Base-by-base conservation (phyloP, 2,888 invertebrate species). In the Aproaerema taeniolella region DNA sequence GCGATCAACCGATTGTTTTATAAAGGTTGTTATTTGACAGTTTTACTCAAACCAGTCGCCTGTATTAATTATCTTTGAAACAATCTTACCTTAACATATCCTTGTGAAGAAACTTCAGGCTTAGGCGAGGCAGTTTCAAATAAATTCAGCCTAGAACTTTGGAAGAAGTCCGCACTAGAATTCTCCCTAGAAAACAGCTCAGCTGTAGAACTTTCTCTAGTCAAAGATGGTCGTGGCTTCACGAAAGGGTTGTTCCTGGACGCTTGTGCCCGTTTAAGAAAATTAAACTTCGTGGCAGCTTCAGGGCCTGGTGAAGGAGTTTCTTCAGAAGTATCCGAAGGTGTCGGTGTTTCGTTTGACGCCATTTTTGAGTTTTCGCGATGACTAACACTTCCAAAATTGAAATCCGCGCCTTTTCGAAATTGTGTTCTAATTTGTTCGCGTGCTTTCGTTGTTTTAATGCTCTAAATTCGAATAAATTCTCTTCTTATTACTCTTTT, bases 121-220 rank as follows among this genome's bases (percentile, higher is more conserved):
- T 80, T 82, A 0, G 85, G 81, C 0, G 74, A 80, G 0, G 74
- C 56, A 0, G 83, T 78, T 20, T 87, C 86, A 31, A 87, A 87
- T 7, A 87, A 51, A 45, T 87, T 87, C 30, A 85, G 42, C 28
- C 82, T 66, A 1, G 86, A 87, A 42, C 65, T 85, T 47, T 86
- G 85, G 45, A 85, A 87, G 50, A 86, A 74, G 38, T 87, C 83
- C 4, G 68, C 61, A 48, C 66, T 83, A 1, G 83, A 86, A 36
- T 77, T 83, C 32, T 85, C 77, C 28, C 79, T 68, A 0, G 82
- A 77, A 42, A 80, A 79, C 16, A 86, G 49, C 33, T 85, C 85
- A 0, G 86, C 76, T 0, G 73, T 58, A 0, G 86, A 86, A 41
- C 82, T 82, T 38, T 85, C 85, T 15, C 85, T 66, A 0, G 66